Conservation (phyloP, 2,797 vertebrate species). For the Neostethus bicornis region DNA sequence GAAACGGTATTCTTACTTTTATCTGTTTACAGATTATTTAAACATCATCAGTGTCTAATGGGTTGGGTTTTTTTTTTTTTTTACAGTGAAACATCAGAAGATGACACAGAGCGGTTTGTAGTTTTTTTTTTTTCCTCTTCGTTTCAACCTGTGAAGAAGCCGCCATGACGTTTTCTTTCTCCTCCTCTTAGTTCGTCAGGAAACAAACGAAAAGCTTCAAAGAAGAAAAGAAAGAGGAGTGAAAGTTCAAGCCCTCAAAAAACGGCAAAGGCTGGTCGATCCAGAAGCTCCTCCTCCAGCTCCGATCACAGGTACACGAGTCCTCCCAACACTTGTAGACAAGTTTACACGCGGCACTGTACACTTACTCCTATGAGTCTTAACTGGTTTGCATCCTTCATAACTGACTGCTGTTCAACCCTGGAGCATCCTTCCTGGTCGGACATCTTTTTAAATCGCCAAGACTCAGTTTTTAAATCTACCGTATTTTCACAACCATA, state of each 20-base stretch:
- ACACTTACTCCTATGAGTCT: too few species aligned
- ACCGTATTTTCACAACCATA: too few species aligned
- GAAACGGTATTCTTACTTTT: slow-evolving; percentile 63
- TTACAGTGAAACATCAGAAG: slow-evolving; percentile 73
- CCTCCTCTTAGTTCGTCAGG: slow-evolving; percentile 79
- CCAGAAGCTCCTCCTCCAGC: slow-evolving; percentile 67
- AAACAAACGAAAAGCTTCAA: slow-evolving; percentile 76
- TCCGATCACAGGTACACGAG: slow-evolving; percentile 68
- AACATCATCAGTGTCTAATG: too few species aligned
- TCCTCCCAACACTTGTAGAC: too few species aligned
- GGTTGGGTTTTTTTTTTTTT: too few species aligned
- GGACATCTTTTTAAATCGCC: too few species aligned
- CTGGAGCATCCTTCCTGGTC: too few species aligned
- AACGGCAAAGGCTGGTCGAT: slow-evolving; percentile 47
- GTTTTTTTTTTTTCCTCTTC: neutral
- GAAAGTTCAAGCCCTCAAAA: slow-evolving; percentile 61
- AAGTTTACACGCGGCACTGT: too few species aligned
- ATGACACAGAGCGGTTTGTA: slow-evolving; percentile 70
- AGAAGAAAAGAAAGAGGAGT: slow-evolving; percentile 81
- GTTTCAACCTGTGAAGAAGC: too few species aligned
- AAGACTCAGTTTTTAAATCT: too few species aligned
- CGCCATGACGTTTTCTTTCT: neutral
- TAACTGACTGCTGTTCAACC: too few species aligned
- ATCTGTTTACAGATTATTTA: slow-evolving; percentile 72
- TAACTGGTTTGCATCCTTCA: too few species aligned